phyloP scores from a whole-genome alignment of 2,113 vertebrate genomes.

The Piaya cayana region DNA sequence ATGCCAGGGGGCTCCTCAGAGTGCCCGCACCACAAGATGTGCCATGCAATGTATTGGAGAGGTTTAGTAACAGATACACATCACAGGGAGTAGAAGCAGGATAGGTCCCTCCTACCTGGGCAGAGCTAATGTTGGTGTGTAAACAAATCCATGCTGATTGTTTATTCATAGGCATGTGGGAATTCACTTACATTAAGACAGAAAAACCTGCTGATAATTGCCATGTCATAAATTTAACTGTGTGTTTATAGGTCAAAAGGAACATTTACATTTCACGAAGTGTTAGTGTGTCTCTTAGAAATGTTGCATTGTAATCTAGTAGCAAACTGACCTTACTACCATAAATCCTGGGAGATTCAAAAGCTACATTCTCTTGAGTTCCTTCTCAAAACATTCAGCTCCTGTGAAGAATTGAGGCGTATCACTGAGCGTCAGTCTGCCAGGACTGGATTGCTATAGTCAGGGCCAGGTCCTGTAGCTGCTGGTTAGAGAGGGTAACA shows the following conservation, averaged over 20 bases:
- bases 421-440: background rate
- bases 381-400: slow-evolving; percentile 6
- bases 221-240: background rate
- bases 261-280: slow-evolving; percentile 14
- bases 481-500: background rate
- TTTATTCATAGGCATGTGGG: background rate
- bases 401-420: background rate
- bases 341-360: background rate
- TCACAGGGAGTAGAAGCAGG: background rate
- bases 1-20: background rate
- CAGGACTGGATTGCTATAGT: background rate
- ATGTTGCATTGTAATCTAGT: slow-evolving; percentile 14
- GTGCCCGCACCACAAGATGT: rapidly evolving
- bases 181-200: background rate
- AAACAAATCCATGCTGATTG: background rate
- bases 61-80: background rate
- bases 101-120: background rate
- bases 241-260: slow-evolving; percentile 12
- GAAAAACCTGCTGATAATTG: background rate
- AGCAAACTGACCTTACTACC: background rate
- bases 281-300: slow-evolving; percentile 37
- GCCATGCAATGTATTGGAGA: background rate
- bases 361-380: background rate
- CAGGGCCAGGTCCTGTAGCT: background rate
- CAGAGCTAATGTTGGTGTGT: background rate